Base-by-base conservation (phyloP, 2,113 vertebrate species). In the Tauraco erythrolophus region DNA sequence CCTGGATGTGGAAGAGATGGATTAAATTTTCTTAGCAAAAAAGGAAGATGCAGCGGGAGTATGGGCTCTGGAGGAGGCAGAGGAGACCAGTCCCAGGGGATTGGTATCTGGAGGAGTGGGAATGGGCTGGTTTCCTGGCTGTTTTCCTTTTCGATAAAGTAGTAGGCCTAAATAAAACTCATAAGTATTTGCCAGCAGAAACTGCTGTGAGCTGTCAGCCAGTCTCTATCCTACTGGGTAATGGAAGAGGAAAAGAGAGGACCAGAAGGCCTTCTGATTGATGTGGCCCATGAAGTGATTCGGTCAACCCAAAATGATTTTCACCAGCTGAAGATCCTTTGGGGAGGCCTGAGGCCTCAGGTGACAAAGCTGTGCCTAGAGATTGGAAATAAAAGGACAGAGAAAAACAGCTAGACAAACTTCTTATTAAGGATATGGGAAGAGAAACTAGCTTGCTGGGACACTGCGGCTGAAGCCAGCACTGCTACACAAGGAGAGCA, bases 91-190 rank as follows among this genome's bases (percentile, higher is more conserved):
- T 68, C 69, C 45, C 45, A 68, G 22, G 24, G 70, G 61, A 58
- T 58, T 66, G 58, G 71, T 83, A 84, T 86, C 69, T 71, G 35
- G 56, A 88, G 84, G 69, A 92, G 65, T 19, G 33, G 60, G 69
- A 96, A 94, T 8, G 50, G 33, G 14, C 60, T 91, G 23, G 0
- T 86, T 95, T 88, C 88, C 57, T 50, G 18, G 28, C 46, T 75
- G 48, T 31, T 94, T 94, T 83, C 18, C 82, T 76, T 92, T 69
- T 37, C 64, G 75, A 28, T 61, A 86, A 21, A 65, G 46, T 1
- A 58, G 70, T 24, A 91, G 89, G 86, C 94, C 94, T 89, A 84
- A 91, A 72, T 77, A 89, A 89, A 84, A 77, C 51, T 75, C 69
- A 41, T 51, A 82, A 88, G 22, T 45, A 92, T 46, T 54, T 91